Evolutionary conservation across 2,113 vertebrate species (phyloP).

Genomic region (Reinhardtius hippoglossoides): DNA sequence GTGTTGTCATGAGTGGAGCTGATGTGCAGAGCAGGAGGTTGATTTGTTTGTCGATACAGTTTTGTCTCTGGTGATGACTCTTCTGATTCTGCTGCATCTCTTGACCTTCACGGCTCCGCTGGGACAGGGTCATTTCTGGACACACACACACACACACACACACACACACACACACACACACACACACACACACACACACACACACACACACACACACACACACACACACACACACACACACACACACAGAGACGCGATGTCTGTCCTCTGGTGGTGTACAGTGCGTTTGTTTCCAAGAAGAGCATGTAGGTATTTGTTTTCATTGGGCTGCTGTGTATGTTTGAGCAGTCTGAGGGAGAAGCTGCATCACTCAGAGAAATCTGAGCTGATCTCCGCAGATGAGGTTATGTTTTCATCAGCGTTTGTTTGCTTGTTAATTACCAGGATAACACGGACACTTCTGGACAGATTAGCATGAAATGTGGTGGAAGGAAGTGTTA

Average conservation of each 20-base stretch:
- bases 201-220: too few relatives aligned
- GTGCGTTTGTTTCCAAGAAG: slow-evolving; percentile 54
- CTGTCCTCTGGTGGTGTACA: slow-evolving; percentile 11
- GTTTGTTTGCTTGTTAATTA: slow-evolving; percentile 2
- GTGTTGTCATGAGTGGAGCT: neutral
- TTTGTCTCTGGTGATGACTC: neutral
- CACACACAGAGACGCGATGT: neutral
- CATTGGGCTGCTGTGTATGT: slow-evolving; percentile 15
- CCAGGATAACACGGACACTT: neutral
- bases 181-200: neutral
- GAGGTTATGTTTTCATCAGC: neutral
- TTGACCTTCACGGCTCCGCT: slow-evolving; percentile 37
- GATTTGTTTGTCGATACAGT: neutral
- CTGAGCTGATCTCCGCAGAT: slow-evolving; percentile 22
- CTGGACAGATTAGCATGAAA: neutral
- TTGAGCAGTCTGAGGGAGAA: slow-evolving; percentile 23
- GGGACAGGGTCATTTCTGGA: slow-evolving; percentile 1
- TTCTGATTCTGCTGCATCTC: neutral
- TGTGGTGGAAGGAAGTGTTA: neutral
- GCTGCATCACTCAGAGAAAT: slow-evolving; percentile 55
- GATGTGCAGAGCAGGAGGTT: neutral
- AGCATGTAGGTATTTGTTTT: slow-evolving; percentile 58
- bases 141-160: neutral
- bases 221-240: neutral
- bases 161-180: slow-evolving; percentile 4